Conservation (phyloP, 2,797 vertebrate species). For the Myripristis murdjan region DNA sequence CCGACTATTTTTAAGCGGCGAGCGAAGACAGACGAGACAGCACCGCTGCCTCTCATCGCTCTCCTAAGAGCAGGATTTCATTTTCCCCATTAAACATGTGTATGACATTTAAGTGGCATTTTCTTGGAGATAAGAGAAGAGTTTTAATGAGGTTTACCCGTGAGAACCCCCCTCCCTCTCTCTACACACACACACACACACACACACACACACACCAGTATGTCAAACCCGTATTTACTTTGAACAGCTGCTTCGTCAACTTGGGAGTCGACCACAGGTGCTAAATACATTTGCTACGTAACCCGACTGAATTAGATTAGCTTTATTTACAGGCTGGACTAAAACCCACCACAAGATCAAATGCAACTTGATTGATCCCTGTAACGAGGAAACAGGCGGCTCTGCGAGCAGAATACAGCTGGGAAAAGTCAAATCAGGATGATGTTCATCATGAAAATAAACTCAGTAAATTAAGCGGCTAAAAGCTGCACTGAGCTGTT, state of each 20-base stretch:
- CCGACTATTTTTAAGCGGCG: too few species aligned
- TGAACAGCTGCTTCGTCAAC: conserved; percentile 30
- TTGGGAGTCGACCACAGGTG: conserved; percentile 4
- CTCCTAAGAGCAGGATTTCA: background rate
- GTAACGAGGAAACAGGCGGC: too few species aligned
- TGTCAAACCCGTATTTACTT: conserved; percentile 39
- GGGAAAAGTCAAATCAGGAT: background rate
- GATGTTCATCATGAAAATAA: too few species aligned
- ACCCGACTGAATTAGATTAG: conserved; percentile 34
- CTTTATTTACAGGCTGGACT: conserved; percentile 31
- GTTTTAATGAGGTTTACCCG: conserved; percentile 4
- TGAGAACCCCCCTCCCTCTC: too few species aligned
- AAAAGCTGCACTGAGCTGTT: too few species aligned
- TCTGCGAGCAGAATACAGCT: too few species aligned
- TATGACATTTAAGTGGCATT: conserved; percentile 3
- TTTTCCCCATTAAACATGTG: background rate
- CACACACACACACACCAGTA: background rate
- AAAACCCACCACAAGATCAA: conserved; percentile 16
- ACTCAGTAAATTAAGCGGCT: too few species aligned
- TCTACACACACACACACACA: too few species aligned
- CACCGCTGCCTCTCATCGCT: too few species aligned
- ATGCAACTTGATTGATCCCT: too few species aligned
- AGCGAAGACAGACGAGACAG: too few species aligned
- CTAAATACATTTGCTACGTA: background rate
- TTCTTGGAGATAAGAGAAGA: background rate